Evolutionary conservation across 2,888 invertebrate species (phyloP).

Genomic region (Homarus gammarus): DNA sequence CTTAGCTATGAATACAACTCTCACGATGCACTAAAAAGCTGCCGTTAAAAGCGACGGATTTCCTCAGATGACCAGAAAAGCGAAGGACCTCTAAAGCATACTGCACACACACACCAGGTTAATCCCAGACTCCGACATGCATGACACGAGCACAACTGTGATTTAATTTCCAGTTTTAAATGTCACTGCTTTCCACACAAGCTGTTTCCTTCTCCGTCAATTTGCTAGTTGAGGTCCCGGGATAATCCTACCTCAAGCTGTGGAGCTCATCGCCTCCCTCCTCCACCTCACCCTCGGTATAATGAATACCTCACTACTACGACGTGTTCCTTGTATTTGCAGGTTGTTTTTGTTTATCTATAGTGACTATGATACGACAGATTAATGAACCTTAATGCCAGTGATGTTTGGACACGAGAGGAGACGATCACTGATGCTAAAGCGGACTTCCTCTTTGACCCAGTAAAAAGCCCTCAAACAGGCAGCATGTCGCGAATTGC

Average conservation of each 20-base stretch:
- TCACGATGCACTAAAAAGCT: too few relatives aligned
- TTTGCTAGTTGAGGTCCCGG: slow-evolving; percentile 5
- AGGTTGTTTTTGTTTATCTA: not conserved
- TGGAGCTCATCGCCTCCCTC: not conserved
- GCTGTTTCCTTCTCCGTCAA: slow-evolving; percentile 7
- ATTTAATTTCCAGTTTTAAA: slow-evolving; percentile 17
- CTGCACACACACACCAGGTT: not conserved
- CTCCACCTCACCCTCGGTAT: not conserved
- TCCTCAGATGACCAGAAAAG: too few relatives aligned
- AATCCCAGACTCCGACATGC: slow-evolving; percentile 22
- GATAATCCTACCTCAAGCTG: slow-evolving; percentile 13
- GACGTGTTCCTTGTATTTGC: not conserved
- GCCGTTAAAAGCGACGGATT: too few relatives aligned
- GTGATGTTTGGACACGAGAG: not conserved
- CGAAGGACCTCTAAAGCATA: not conserved
- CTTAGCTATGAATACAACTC: too few relatives aligned
- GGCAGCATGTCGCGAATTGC: not conserved
- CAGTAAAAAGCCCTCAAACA: not conserved
- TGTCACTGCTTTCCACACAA: slow-evolving; percentile 21
- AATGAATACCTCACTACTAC: not conserved
- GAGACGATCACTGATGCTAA: too few relatives aligned
- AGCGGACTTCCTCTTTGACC: not conserved
- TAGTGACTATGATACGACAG: not conserved
- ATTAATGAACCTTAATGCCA: not conserved
- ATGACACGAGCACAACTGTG: slow-evolving; percentile 13